Conservation (phyloP, 2,888 invertebrate species). For the Vanessa cardui region DNA sequence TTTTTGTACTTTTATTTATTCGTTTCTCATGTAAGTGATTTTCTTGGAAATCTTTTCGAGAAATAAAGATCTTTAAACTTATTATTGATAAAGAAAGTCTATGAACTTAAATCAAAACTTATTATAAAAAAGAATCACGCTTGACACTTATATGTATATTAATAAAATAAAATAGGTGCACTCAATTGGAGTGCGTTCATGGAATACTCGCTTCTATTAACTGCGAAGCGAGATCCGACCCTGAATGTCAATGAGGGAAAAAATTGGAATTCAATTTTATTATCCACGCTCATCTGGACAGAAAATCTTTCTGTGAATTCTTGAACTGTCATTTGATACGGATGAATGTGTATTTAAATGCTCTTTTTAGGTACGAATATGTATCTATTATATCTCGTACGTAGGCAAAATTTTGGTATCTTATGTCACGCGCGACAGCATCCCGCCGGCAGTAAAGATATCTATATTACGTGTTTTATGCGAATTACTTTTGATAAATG, state of each 20-base stretch:
- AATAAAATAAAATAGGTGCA: slow-evolving; percentile 21
- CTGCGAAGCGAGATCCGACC: slow-evolving; percentile 7
- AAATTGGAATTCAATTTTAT: slow-evolving; percentile 38
- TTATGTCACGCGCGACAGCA: too few species aligned
- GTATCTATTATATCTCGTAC: too few species aligned
- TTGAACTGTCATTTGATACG: slow-evolving; percentile 9
- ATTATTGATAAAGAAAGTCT: too few species aligned
- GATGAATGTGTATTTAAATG: slow-evolving; percentile 8
- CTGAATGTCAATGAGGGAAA: slow-evolving; percentile 40
- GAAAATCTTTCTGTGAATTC: slow-evolving; percentile 21
- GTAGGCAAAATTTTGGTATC: too few species aligned
- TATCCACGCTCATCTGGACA: slow-evolving; percentile 25
- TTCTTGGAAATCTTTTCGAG: too few species aligned
- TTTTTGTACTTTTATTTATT: too few species aligned
- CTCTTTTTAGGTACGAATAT: background rate
- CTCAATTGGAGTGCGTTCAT: slow-evolving; percentile 19
- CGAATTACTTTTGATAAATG: too few species aligned
- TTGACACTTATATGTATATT: background rate
- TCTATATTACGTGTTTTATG: too few species aligned
- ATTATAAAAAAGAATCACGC: background rate
- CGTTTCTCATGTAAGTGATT: too few species aligned
- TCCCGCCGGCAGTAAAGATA: too few species aligned
- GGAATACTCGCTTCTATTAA: slow-evolving; percentile 15
- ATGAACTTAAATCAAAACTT: too few species aligned
- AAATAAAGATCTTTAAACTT: too few species aligned